A percentile compares a stretch with the other conserved stretches of the same genome.
Conservation (phyloP, 1,140 invertebrate species). For the Uloborus diversus region DNA sequence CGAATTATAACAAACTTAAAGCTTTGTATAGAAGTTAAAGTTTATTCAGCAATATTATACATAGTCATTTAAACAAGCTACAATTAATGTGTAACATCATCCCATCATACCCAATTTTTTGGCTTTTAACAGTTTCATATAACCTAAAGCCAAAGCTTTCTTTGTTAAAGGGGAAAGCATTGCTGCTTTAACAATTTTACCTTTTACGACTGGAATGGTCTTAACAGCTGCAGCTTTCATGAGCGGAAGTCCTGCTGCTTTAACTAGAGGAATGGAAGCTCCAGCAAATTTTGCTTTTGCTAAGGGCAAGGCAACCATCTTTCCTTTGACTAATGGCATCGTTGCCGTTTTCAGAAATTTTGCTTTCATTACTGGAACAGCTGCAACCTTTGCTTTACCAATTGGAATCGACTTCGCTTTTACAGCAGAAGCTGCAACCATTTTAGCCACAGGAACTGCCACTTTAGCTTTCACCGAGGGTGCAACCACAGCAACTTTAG, state of each 20-base stretch:
- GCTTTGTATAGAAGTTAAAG: too few relatives aligned
- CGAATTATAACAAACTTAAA: too few relatives aligned
- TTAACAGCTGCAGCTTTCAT: neutral
- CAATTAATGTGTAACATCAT: too few relatives aligned
- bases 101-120: constrained; percentile 34
- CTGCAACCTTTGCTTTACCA: neutral
- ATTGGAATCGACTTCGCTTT: neutral
- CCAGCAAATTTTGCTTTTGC: neutral
- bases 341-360: neutral
- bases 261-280: neutral
- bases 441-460: neutral
- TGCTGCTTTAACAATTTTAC: constrained; percentile 8
- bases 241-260: neutral
- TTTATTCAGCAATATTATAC: too few relatives aligned
- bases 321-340: constrained; percentile 2
- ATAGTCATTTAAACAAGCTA: too few relatives aligned
- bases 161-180: constrained; percentile 34
- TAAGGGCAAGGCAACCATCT: neutral
- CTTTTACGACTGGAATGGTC: constrained; percentile 5
- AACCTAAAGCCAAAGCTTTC: constrained; percentile 35
- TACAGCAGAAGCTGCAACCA: neutral
- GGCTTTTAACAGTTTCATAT: constrained; percentile 41
- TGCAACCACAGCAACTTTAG: neutral
- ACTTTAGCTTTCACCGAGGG: neutral
- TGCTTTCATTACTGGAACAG: neutral